A percentile compares a stretch with the other conserved stretches of the same genome.
Conservation (phyloP, 2,113 vertebrate genomes). For the Phycodurus eques region DNA sequence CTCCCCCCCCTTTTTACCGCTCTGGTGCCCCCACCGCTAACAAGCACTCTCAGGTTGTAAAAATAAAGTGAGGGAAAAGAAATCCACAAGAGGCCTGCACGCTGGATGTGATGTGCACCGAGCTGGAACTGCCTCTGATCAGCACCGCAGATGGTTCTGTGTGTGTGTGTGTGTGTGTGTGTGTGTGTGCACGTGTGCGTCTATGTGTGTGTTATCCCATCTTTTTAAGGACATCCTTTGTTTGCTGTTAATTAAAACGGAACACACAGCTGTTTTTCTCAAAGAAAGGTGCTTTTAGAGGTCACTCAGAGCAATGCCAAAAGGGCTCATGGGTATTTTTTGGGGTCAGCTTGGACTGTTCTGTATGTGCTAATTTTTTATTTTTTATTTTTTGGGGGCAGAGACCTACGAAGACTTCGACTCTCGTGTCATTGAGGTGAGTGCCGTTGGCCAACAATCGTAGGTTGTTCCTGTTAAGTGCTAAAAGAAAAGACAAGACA, state of each 20-base stretch:
- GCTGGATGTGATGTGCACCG: slow-evolving; percentile 16
- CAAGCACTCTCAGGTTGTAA: slow-evolving; percentile 16
- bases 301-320: slow-evolving; percentile 44
- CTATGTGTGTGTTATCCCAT: not conserved
- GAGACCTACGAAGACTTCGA: slow-evolving; percentile 91
- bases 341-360: slow-evolving; percentile 26
- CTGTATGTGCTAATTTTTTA: not conserved
- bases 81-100: slow-evolving; percentile 2
- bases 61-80: not conserved
- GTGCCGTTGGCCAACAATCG: slow-evolving; percentile 22
- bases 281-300: slow-evolving; percentile 46
- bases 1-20: not conserved
- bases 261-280: slow-evolving; percentile 16
- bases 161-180: slow-evolving; percentile 3
- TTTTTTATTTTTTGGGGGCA: slow-evolving; percentile 47
- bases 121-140: slow-evolving; percentile 43
- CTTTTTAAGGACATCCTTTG: slow-evolving; percentile 28
- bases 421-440: slow-evolving; percentile 89
- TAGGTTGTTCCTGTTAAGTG: not conserved
- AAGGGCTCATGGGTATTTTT: slow-evolving; percentile 45
- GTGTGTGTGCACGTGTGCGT: not conserved
- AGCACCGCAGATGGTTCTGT: slow-evolving; percentile 29
- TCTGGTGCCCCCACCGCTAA: slow-evolving; percentile 9
- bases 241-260: slow-evolving; percentile 54
- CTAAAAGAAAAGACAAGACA: too few relatives aligned